Evolutionary conservation across 2,113 vertebrate genomes (phyloP), one percentile per base, ranked within the genome.

Genomic region (Thalassoma bifasciatum): DNA sequence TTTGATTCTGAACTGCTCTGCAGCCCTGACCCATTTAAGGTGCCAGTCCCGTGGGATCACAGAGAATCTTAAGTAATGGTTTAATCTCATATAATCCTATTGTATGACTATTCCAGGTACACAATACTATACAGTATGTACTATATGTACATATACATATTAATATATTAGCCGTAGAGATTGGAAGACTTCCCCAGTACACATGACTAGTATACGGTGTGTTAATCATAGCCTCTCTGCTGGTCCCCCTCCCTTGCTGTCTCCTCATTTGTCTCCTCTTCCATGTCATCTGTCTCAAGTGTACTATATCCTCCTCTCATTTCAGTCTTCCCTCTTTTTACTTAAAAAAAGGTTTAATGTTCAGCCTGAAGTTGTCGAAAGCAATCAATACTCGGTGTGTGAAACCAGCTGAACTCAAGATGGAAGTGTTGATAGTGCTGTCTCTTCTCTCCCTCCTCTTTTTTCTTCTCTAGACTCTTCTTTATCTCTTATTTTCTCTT

Each of bases 41-140:
- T 87, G 89, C 81, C 87, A 86, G 88, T 88, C 85, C 87, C 82
- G 38, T 86, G 79, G 85, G 68, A 88, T 92, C 85, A 85, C 88
- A 89, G 65, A 86, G 77, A 80, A 88, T 75, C 61, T 56, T 77
- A 66, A 74, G 57, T 76, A 82, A 80, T 17, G 49, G 71, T 80
- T 66, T 77, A 71, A 80, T 71, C 77, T 77, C 44, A 84, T 89
- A 67, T 87, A 85, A 76, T 88, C 74, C 65, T 83, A 75, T 53
- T 81, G 71, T 80, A 75, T 73, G 83, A 85, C 64, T 83, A 83
- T 70, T 89, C 82, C 86, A 90, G 83, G 83, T 85, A 84, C 36
- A 88, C 84, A 73, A 71, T 81, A 60, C 73, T 82, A 69, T 85
- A 69, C 60, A 75, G 50, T 83, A 83, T 89, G 73, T 83, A 84